Percentiles rank a stretch among this genome's conserved stretches.
phyloP scores from a whole-genome alignment of 2,888 invertebrate genomes.

The Agonopterix arenella region DNA sequence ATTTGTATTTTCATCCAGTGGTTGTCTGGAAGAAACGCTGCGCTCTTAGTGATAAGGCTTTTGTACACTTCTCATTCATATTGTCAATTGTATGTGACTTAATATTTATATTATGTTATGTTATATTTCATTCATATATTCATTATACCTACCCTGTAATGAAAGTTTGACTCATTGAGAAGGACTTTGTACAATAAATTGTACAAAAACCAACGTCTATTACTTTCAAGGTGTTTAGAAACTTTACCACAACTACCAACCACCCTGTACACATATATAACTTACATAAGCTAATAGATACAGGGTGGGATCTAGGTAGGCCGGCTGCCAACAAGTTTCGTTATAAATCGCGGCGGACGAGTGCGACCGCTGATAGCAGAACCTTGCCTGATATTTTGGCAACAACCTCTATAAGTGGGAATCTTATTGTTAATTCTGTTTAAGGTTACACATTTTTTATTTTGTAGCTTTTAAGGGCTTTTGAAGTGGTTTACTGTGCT shows the following conservation, averaged over 20 bases:
- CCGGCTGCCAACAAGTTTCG: constrained; percentile 46
- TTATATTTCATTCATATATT: too few species aligned
- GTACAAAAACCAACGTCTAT: background rate
- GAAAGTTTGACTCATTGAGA: background rate
- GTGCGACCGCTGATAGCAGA: constrained; percentile 20
- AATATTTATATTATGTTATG: too few species aligned
- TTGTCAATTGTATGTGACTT: too few species aligned
- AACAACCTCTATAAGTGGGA: constrained; percentile 18
- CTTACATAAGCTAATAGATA: constrained; percentile 18
- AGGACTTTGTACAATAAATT: background rate
- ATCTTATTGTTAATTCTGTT: background rate
- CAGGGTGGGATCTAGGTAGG: constrained; percentile 28
- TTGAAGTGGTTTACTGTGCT: too few species aligned
- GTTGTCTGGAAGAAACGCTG: too few species aligned
- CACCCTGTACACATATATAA: constrained; percentile 1
- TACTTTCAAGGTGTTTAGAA: background rate
- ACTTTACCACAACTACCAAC: background rate
- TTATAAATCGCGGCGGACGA: constrained; percentile 38
- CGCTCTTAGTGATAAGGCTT: too few species aligned
- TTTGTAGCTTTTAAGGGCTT: too few species aligned
- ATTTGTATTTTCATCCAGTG: too few species aligned
- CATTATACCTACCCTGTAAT: background rate
- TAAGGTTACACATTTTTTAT: too few species aligned
- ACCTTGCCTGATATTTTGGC: constrained; percentile 31
- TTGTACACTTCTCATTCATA: too few species aligned